A percentile compares a stretch with the other conserved stretches of the same genome.
Evolutionary conservation across 2,797 vertebrate genomes (phyloP).

Genomic region (Micromesistius poutassou): DNA sequence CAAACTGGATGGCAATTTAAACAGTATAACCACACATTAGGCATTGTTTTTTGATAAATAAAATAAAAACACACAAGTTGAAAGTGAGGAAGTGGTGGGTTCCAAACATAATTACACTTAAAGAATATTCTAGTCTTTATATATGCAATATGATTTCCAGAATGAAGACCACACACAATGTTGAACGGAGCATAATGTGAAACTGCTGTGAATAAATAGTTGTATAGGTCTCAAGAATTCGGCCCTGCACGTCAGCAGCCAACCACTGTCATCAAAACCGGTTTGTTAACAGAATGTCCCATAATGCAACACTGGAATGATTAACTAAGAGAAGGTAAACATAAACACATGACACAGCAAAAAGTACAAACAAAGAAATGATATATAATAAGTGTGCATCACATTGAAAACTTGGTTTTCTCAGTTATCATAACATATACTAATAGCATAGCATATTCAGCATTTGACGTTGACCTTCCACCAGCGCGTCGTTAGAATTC

Average conservation of each 20-base stretch:
- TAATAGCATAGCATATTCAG: constrained; percentile 58
- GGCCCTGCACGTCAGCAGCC: constrained; percentile 19
- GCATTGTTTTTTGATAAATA: constrained; percentile 54
- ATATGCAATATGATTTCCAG: constrained; percentile 46
- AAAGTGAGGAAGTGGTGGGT: constrained; percentile 32
- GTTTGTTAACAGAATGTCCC: constrained; percentile 42
- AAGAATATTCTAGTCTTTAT: constrained; percentile 64
- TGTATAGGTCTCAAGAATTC: constrained; percentile 16
- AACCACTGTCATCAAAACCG: constrained; percentile 39
- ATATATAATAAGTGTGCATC: constrained; percentile 45
- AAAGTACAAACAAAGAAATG: constrained; percentile 33
- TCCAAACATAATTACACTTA: constrained; percentile 46
- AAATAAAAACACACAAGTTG: constrained; percentile 42
- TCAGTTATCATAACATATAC: constrained; percentile 32
- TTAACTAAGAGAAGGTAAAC: constrained; percentile 47
- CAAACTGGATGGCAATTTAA: constrained; percentile 70
- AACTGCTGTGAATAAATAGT: constrained; percentile 25
- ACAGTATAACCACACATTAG: constrained; percentile 70
- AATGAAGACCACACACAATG: constrained; percentile 46
- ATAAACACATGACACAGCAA: constrained; percentile 57
- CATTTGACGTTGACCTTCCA: constrained; percentile 43
- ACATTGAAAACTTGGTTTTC: constrained; percentile 40
- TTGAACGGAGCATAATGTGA: constrained; percentile 36
- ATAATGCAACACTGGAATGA: constrained; percentile 54
- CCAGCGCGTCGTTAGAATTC: constrained; percentile 42